Conservation (phyloP, 1,140 invertebrate species). For the Drosophila kikkawai region DNA sequence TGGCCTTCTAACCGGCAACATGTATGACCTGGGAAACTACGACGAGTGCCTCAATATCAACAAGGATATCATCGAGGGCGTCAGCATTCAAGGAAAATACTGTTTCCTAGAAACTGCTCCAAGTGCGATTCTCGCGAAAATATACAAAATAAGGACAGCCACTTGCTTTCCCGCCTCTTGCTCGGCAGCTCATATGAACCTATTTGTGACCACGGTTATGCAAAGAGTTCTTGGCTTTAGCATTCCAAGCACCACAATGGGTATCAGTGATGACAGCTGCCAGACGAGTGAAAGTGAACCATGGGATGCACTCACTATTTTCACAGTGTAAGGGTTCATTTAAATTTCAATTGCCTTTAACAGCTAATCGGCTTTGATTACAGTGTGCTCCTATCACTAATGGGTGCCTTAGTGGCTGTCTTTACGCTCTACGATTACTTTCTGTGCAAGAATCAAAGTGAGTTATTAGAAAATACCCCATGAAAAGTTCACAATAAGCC, state of each 20-base stretch:
- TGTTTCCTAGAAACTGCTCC: constrained; percentile 8
- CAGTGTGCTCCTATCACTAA: constrained; percentile 41
- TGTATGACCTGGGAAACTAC: constrained; percentile 56
- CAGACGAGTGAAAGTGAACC: constrained; percentile 9
- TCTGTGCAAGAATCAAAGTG: constrained; percentile 32
- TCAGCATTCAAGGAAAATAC: constrained; percentile 45
- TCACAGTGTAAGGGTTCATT: constrained; percentile 40
- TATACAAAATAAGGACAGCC: background rate
- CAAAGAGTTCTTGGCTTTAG: background rate
- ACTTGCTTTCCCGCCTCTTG: constrained; percentile 18
- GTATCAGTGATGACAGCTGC: constrained; percentile 5
- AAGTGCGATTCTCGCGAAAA: background rate
- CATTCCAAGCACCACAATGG: background rate
- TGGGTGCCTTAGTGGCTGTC: constrained; percentile 4
- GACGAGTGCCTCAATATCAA: constrained; percentile 53
- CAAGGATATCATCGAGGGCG: background rate
- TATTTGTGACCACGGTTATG: background rate
- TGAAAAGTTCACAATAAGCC: no score
- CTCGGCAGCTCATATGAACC: constrained; percentile 1
- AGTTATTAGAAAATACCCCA: constrained; percentile 2
- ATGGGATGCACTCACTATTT: constrained; percentile 34
- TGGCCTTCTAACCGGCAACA: constrained; percentile 7
- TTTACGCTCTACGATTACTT: constrained; percentile 48
- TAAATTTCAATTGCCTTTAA: no score
- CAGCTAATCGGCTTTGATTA: background rate